Evolutionary conservation across 2,888 invertebrate species (phyloP), one percentile per base, ranked within the genome.

Genomic region (Chymomyza fuscimana): DNA sequence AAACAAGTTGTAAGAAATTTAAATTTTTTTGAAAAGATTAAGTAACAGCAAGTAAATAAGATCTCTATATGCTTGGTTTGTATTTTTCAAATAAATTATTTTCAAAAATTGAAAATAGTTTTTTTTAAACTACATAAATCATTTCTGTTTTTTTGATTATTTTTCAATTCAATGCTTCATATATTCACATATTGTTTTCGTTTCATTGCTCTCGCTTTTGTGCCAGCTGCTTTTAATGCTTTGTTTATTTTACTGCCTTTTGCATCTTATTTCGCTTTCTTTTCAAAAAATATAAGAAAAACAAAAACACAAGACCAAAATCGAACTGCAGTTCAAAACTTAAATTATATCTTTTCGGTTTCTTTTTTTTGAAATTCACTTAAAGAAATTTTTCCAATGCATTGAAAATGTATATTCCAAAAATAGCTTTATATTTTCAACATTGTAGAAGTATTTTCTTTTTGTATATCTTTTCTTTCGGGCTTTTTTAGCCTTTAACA

Each of bases 371-470:
- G 5, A 32, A 32, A 32, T 32, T 81, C 72, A 81, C 69, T 72
- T 73, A 60, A 51, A 58, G 61, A 67, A 66, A 70, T 68, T 69
- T 74, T 82, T 87, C 73, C 88, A 87, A 87, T 74, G 81, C 88
- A 76, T 46, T 67, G 61, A 74, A 73, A 85, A 80, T 86, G 78
- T 86, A 88, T 84, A 74, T 79, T 88, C 85, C 85, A 87, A 85
- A 88, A 85, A 85, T 85, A 85, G 85, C 85, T 72, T 76, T 79
- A 87, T 83, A 86, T 86, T 83, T 83, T 83, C 86, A 72, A 87
- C 81, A 86, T 86, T 80, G 70, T 71, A 76, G 58, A 65, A 80
- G 71, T 83, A 71, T 84, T 73, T 75, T 67, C 15, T 50, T 12
- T 40, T 32, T 22, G 54, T 54, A 65, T 16, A 63, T 51, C 32